Evolutionary conservation across 2,888 invertebrate genomes (phyloP).

Genomic region (Cordylochernes scorpioides): DNA sequence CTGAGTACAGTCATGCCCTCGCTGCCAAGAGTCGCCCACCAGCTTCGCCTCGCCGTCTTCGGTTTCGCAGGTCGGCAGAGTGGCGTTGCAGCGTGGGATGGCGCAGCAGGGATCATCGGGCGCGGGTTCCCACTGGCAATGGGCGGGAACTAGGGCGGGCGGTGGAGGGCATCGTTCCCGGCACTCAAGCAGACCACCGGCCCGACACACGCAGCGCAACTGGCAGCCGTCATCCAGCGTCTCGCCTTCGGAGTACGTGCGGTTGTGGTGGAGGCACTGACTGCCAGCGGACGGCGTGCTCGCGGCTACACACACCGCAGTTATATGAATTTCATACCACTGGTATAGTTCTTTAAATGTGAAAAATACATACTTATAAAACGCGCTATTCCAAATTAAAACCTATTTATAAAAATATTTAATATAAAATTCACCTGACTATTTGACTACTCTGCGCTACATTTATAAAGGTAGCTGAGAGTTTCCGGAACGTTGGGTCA

Average conservation of each 20-base stretch:
- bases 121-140: conserved; percentile 29
- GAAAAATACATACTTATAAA: too few relatives aligned
- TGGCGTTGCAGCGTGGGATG: conserved; percentile 48
- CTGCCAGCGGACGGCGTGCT: conserved; percentile 13
- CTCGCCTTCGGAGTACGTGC: conserved; percentile 40
- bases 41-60: background rate
- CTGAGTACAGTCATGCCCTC: conserved; percentile 14
- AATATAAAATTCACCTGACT: background rate
- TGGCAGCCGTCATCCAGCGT: conserved; percentile 53
- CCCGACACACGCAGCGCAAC: conserved; percentile 45
- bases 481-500: too few relatives aligned
- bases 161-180: conserved; percentile 14
- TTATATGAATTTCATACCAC: background rate
- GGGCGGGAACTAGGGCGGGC: conserved; percentile 14
- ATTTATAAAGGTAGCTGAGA: too few relatives aligned
- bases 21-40: conserved; percentile 16
- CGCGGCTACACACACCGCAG: conserved; percentile 5
- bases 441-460: background rate
- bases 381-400: too few relatives aligned
- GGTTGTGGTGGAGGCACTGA: conserved; percentile 18
- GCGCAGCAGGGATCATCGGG: conserved; percentile 58
- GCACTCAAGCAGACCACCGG: conserved; percentile 28
- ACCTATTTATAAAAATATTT: background rate
- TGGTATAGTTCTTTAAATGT: background rate
- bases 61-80: background rate